phyloP scores from a whole-genome alignment of 2,113 vertebrate genomes.

The Pygoscelis adeliae region DNA sequence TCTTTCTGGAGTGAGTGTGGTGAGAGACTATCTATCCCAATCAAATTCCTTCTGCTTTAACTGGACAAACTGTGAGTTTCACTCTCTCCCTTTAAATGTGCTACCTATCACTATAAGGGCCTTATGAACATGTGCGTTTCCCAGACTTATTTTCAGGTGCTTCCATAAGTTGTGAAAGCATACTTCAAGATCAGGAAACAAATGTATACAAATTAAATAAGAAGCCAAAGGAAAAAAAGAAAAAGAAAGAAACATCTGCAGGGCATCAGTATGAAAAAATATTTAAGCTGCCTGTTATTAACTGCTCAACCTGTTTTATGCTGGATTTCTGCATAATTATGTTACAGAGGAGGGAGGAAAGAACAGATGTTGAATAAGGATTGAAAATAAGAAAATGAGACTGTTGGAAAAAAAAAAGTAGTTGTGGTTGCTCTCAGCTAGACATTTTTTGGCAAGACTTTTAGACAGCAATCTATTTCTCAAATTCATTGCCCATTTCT shows the following conservation, averaged over 20 bases:
- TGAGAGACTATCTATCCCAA: neutral
- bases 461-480: constrained; percentile 59
- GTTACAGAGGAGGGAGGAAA: constrained; percentile 30
- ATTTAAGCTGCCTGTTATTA: constrained; percentile 63
- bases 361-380: constrained; percentile 69
- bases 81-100: neutral
- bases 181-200: constrained; percentile 36
- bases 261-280: constrained; percentile 53
- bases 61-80: neutral
- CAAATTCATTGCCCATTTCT: constrained; percentile 66
- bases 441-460: constrained; percentile 45
- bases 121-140: neutral
- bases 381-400: constrained; percentile 61
- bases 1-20: neutral
- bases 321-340: constrained; percentile 58
- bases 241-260: constrained; percentile 44
- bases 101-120: neutral
- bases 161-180: constrained; percentile 28
- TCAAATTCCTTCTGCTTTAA: neutral
- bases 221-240: neutral
- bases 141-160: constrained; percentile 49
- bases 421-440: constrained; percentile 22
- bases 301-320: constrained; percentile 63
- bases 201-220: constrained; percentile 40
- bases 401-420: neutral